phyloP scores from a whole-genome alignment of 2,797 vertebrate genomes.

The Linurgus olivaceus region DNA sequence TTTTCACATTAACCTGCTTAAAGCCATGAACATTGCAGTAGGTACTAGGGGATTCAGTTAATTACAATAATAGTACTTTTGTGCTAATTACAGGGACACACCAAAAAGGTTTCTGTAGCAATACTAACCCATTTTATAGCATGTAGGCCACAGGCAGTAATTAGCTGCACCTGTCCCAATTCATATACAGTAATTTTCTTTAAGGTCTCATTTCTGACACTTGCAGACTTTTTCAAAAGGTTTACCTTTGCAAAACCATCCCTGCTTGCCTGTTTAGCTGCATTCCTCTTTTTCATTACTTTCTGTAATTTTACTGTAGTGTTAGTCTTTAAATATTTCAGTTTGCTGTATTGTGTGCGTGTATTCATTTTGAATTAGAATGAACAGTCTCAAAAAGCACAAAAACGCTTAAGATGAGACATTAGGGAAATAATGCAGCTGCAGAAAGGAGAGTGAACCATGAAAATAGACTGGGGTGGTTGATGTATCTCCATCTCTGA shows the following conservation, averaged over 20 bases:
- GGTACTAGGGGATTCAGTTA: conserved; percentile 53
- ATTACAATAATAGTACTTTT: conserved; percentile 46
- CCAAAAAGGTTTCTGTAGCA: conserved; percentile 15
- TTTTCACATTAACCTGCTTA: conserved; percentile 56
- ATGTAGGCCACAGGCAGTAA: conserved; percentile 38
- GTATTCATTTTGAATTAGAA: background rate
- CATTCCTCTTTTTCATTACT: background rate
- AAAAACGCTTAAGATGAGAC: background rate
- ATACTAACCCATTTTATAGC: conserved; percentile 17
- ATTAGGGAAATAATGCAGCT: background rate
- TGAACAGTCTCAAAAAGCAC: background rate
- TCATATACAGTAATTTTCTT: background rate
- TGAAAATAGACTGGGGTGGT: background rate
- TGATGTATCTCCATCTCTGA: background rate
- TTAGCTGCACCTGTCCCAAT: conserved; percentile 9
- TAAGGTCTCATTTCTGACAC: background rate
- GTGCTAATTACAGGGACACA: conserved; percentile 40
- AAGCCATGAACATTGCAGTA: background rate
- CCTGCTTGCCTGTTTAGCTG: background rate
- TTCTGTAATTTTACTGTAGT: background rate
- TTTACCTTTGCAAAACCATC: background rate
- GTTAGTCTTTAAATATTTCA: background rate
- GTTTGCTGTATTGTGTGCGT: background rate
- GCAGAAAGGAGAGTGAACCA: background rate
- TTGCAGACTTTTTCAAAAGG: background rate